Evolutionary conservation across 2,797 vertebrate species (phyloP).

Genomic region (Takifugu rubripes): DNA sequence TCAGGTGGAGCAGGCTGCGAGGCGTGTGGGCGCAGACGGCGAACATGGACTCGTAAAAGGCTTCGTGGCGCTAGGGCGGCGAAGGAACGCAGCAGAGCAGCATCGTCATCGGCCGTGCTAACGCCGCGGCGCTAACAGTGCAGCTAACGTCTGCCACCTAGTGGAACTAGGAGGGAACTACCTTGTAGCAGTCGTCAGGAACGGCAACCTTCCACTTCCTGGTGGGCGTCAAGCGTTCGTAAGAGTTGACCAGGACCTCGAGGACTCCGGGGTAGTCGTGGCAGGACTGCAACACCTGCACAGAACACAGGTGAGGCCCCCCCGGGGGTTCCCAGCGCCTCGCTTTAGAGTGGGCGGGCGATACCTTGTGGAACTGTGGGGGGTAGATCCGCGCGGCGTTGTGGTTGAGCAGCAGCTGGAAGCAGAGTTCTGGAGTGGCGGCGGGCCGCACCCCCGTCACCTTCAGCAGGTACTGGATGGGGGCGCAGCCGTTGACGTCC

Average conservation of each 20-base stretch:
- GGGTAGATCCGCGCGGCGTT: slow-evolving; percentile 88
- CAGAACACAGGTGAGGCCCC: slow-evolving; percentile 5
- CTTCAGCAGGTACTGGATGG: slow-evolving; percentile 91
- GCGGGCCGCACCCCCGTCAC: slow-evolving; percentile 83
- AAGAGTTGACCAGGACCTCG: slow-evolving; percentile 88
- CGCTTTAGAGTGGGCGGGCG: too few relatives aligned
- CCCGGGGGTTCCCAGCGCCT: too few relatives aligned
- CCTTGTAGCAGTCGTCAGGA: slow-evolving; percentile 85
- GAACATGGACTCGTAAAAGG: slow-evolving; percentile 92
- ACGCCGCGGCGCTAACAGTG: too few relatives aligned
- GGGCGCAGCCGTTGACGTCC: slow-evolving; percentile 91
- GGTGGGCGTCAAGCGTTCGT: slow-evolving; percentile 82
- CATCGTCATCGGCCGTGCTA: background rate
- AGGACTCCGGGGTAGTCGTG: slow-evolving; percentile 81
- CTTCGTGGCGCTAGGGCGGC: slow-evolving; percentile 75
- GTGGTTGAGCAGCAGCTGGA: slow-evolving; percentile 89
- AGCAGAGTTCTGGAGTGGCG: slow-evolving; percentile 85
- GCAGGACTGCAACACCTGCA: slow-evolving; percentile 88
- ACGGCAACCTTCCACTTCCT: slow-evolving; percentile 87
- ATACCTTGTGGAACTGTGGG: slow-evolving; percentile 95
- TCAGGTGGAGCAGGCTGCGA: slow-evolving; percentile 87
- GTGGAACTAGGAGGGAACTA: slow-evolving; percentile 23
- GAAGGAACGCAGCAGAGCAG: background rate
- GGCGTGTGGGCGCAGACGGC: slow-evolving; percentile 83
- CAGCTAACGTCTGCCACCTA: too few relatives aligned